Evolutionary conservation across 2,797 vertebrate genomes (phyloP), one percentile per base, ranked within the genome.

Genomic region (Manis javanica): DNA sequence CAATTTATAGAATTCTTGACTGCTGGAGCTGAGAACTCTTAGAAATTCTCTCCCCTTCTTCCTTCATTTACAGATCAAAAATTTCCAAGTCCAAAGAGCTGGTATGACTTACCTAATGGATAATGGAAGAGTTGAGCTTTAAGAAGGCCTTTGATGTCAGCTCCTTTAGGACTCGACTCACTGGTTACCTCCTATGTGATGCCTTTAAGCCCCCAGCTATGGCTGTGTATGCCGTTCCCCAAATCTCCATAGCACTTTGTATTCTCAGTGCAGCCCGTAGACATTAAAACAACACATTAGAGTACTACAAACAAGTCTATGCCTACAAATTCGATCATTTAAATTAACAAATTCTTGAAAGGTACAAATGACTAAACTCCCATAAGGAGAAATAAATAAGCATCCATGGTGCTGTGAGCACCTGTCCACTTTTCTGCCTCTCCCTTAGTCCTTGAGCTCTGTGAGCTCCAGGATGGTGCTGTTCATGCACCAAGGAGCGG

Each of bases 1-100:
- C 19, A 15, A 75, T 59, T 91, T 57, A 57, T 59, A 21, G 39
- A 79, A 7, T 78, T 93, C 19, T 79, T 90, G 68, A 94, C 24
- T 74, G 51, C 86, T 53, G n/a, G 18, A 72, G 6, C 34, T 11
- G 49, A 71, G 23, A 82, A 69, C 16, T n/a, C 66, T 71, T 55
- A 64, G 53, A 91, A 96, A 93, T 18, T 8, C 7, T 42, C 14
- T 66, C 61, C 46, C 61, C 14, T 78, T 82, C 49, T 2, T 86
- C 7, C 39, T 16, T 90, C 21, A 16, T 59, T 92, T 66, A 79
- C 1, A 79, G 66, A 68, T 82, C 53, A 88, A 92, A 97, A 68
- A 74, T 26, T 51, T 11, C 18, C 19, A 64, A 29, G 18, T 8
- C 72, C 9, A 6, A 3, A 85, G 31, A 37, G 14, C 2, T 78